Base-by-base conservation (phyloP, 2,797 vertebrate genomes). In the Numenius phaeopus region DNA sequence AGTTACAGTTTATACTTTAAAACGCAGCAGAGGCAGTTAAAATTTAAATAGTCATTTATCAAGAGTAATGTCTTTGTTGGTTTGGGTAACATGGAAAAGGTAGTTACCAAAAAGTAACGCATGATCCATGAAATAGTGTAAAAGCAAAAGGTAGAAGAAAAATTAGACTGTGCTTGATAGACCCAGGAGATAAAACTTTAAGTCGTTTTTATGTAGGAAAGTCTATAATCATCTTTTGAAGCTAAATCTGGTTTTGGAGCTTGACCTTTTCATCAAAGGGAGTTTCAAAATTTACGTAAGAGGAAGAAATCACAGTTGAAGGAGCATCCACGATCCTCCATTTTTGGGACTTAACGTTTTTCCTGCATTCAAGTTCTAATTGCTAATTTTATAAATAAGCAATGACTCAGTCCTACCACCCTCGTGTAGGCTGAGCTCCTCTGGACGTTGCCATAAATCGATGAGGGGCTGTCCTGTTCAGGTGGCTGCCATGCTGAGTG, bases 21-120 rank as follows among this genome's bases (percentile, higher is more conserved):
- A 94, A 81, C 0, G 0, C 3, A 19, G 62, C 78, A 86, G 62
- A 94, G 76, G 80, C n/a, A 66, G 65, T 95, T 94, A 89, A 86
- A 94, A 89, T 92, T 88, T 91, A 94, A 96, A 89, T 70, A 81
- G 72, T 79, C 58, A 50, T 95, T 96, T 92, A 84, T 94, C 69
- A 96, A 59, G 50, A 83, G 47, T 88, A 96, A 89, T 73, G 72
- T 66, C 89, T 71, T 66, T 54, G 30, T 84, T 83, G 85, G 69
- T 61, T 81, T 83, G 69, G 66, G 49, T 88, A 83, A 67, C 37
- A n/a, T 14, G 58, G 75, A 78, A 85, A 89, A 87, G 24, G 58
- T 70, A 58, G 69, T 79, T 83, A 91, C 30, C 19, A 73, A 72
- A 76, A 70, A 82, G 44, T 71, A 89, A 75, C 0, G 0, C 5